Conservation (phyloP, 2,888 invertebrate genomes). For the Argyresthia goedartella region DNA sequence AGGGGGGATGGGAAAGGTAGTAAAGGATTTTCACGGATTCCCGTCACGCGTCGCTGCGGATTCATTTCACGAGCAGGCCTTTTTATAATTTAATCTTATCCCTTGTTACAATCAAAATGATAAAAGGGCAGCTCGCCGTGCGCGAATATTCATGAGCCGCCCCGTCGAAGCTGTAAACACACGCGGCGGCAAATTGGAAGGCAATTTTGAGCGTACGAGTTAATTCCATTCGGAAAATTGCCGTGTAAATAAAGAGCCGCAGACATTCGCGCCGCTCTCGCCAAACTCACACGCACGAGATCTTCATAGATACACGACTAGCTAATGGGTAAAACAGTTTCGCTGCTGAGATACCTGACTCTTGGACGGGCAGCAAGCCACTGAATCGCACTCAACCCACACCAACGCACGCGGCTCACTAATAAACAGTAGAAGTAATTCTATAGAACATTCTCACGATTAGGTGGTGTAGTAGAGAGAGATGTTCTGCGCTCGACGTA, state of each 20-base stretch:
- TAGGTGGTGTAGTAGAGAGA: no score
- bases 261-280: no score
- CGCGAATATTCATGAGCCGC: slow-evolving; percentile 20
- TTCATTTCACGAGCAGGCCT: slow-evolving; percentile 31
- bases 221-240: slow-evolving; percentile 16
- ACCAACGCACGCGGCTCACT: no score
- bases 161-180: slow-evolving; percentile 6
- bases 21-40: slow-evolving; percentile 14
- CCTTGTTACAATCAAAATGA: slow-evolving; percentile 38
- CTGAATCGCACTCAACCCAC: no score
- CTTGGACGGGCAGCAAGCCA: no score
- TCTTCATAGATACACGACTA: no score
- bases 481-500: no score
- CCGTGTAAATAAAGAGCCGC: slow-evolving; percentile 18
- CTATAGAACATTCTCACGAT: no score
- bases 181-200: slow-evolving; percentile 10
- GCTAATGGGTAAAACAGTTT: no score
- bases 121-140: slow-evolving; percentile 21
- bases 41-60: slow-evolving; percentile 30
- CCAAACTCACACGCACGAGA: no score
- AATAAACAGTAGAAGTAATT: no score
- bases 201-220: slow-evolving; percentile 3
- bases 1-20: not conserved
- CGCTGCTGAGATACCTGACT: no score
- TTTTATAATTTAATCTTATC: slow-evolving; percentile 47